Evolutionary conservation across 2,888 invertebrate species (phyloP).

Genomic region (Plebejus melissa): DNA sequence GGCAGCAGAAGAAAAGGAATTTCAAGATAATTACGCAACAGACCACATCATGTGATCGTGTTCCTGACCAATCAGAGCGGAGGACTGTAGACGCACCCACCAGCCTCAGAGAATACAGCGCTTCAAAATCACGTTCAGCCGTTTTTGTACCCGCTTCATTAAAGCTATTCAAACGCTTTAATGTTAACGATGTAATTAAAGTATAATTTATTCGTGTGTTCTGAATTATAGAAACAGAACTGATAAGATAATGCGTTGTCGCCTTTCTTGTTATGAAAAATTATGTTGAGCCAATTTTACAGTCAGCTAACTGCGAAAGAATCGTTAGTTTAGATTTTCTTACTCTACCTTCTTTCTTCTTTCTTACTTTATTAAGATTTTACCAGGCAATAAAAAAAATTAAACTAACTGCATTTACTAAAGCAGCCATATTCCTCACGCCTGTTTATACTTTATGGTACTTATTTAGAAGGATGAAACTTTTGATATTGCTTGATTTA

Average conservation of each 20-base stretch:
- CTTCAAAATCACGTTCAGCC: conserved; percentile 6
- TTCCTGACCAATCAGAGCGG: conserved; percentile 32
- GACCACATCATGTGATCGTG: conserved; percentile 33
- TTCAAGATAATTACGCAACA: conserved; percentile 31
- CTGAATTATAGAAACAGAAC: conserved; percentile 17
- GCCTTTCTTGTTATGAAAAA: conserved; percentile 28
- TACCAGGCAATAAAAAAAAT: background rate
- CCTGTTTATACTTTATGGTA: too few species aligned
- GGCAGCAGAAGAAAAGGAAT: conserved; percentile 22
- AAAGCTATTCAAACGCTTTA: conserved; percentile 24
- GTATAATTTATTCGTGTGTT: conserved; percentile 18
- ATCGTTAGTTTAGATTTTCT: background rate
- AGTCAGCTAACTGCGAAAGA: background rate
- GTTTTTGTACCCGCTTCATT: background rate
- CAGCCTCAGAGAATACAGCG: conserved; percentile 23
- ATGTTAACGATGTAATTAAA: background rate
- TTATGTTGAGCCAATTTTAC: background rate
- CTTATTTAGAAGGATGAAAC: too few species aligned
- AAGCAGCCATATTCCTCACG: too few species aligned
- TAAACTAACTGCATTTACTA: too few species aligned
- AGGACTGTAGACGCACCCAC: conserved; percentile 36
- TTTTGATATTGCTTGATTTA: too few species aligned
- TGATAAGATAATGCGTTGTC: conserved; percentile 35
- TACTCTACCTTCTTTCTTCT: background rate
- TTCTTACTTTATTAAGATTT: background rate